Evolutionary conservation across 30 jellyfish, hydroid and myxozoan genomes (phyloP).

Genomic region (Aurelia aurita complex sp. Pacific): DNA sequence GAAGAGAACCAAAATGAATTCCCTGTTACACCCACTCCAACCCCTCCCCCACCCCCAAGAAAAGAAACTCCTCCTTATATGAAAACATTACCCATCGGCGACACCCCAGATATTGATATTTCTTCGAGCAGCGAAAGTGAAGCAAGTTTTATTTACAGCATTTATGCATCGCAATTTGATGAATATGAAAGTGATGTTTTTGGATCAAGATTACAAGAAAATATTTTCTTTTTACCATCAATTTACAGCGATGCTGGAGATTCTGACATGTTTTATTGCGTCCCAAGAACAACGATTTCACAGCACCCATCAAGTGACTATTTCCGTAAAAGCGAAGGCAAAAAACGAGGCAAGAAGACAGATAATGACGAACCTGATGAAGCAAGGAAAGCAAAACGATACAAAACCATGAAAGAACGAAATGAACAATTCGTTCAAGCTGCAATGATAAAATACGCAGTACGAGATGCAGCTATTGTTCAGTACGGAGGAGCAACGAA

Average conservation of each 20-base stretch:
- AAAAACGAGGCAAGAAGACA: neutral
- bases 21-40: neutral
- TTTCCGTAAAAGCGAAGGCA: neutral
- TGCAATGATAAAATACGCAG: constrained; percentile 35
- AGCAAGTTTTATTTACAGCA: constrained; percentile 13
- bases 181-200: constrained; percentile 66
- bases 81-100: constrained; percentile 40
- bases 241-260: constrained; percentile 56
- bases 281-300: constrained; percentile 4
- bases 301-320: neutral
- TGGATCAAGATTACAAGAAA: constrained; percentile 8
- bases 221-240: constrained; percentile 40
- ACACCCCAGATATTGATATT: constrained; percentile 45
- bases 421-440: constrained; percentile 33
- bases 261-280: constrained; percentile 64
- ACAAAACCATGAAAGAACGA: constrained; percentile 32
- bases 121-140: constrained; percentile 32
- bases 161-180: constrained; percentile 60
- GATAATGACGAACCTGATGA: neutral
- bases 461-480: constrained; percentile 36
- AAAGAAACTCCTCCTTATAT: constrained; percentile 13
- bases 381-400: neutral
- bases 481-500: constrained; percentile 66
- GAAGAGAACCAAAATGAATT: neutral
- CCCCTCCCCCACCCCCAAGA: constrained; percentile 1